These are phyloP conservation scores for Alitta virens DNA, from an alignment of 2,888 invertebrate species.

Conservation along the genomic window DNA sequence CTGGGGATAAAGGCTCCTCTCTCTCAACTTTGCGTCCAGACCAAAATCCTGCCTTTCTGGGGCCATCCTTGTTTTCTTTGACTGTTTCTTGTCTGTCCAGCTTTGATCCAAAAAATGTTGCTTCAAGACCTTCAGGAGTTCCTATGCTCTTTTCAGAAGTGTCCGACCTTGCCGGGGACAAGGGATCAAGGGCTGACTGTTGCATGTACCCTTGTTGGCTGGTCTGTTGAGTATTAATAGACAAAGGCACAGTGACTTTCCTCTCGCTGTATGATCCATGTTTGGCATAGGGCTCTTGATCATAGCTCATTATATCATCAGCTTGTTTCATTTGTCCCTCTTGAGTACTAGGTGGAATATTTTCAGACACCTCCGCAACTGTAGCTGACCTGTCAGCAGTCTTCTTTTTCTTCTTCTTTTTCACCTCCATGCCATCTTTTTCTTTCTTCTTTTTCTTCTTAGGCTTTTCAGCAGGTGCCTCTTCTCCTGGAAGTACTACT, in stretches of 20 bases:
- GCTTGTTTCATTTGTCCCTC: not conserved
- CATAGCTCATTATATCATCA: not conserved
- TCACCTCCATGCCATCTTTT: not conserved
- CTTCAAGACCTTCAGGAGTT: slow-evolving; percentile 7
- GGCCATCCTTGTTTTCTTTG: slow-evolving; percentile 4
- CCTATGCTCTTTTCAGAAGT: not conserved
- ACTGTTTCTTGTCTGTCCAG: slow-evolving; percentile 18
- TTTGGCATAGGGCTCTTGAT: not conserved
- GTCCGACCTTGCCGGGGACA: not conserved
- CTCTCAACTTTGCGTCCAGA: not conserved
- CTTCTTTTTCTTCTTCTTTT: slow-evolving; percentile 13
- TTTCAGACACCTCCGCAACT: not conserved
- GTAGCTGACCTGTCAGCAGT: not conserved
- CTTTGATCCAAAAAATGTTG: slow-evolving; percentile 16
- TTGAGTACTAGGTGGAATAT: not conserved
- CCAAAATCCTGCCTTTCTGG: slow-evolving; percentile 12
- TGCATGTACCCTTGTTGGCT: not conserved
- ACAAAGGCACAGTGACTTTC: not conserved
- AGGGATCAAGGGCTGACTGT: not conserved
- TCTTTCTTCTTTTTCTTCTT: not conserved
- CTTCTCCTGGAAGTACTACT: no score
- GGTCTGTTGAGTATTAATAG: not conserved
- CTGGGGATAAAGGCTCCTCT: no score
- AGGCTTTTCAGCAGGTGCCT: not conserved
- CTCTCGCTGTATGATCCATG: not conserved